Evolutionary conservation across 2,113 vertebrate species (phyloP).

Genomic region (Coregonus clupeaformis): DNA sequence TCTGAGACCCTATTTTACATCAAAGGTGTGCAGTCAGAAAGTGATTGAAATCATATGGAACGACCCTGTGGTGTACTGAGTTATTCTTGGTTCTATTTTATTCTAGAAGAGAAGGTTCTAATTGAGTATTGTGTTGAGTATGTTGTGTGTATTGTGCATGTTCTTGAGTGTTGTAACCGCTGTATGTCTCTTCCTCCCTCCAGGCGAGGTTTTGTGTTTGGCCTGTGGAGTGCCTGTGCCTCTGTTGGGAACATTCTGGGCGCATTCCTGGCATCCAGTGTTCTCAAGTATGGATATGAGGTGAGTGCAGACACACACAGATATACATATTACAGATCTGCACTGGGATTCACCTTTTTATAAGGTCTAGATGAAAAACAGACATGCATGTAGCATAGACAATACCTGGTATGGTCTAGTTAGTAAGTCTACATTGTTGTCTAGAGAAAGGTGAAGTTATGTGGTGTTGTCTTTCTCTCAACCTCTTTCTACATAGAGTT

Average conservation of each 20-base stretch:
- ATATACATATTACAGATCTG: neutral
- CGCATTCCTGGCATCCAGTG: constrained; percentile 90
- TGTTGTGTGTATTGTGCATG: neutral
- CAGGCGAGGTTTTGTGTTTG: constrained; percentile 93
- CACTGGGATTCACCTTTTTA: too few species aligned
- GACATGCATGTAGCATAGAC: neutral
- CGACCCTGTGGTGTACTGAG: too few species aligned
- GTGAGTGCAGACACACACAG: constrained; percentile 58
- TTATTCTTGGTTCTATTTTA: neutral
- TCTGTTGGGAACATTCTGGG: constrained; percentile 96
- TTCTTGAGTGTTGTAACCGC: neutral
- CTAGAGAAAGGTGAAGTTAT: too few species aligned
- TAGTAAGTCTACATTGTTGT: neutral
- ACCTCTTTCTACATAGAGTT: too few species aligned
- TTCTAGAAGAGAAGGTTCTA: neutral
- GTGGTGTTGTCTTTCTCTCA: too few species aligned
- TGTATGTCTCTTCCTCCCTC: constrained; percentile 3
- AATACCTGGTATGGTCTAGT: neutral
- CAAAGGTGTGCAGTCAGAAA: too few species aligned
- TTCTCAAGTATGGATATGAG: constrained; percentile 94
- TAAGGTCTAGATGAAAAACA: neutral
- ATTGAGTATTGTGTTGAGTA: neutral
- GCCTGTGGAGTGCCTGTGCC: constrained; percentile 96
- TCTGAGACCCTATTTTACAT: too few species aligned
- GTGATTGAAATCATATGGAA: too few species aligned